Conservation (phyloP, 1,140 invertebrate genomes). For the Zaprionus ghesquierei region DNA sequence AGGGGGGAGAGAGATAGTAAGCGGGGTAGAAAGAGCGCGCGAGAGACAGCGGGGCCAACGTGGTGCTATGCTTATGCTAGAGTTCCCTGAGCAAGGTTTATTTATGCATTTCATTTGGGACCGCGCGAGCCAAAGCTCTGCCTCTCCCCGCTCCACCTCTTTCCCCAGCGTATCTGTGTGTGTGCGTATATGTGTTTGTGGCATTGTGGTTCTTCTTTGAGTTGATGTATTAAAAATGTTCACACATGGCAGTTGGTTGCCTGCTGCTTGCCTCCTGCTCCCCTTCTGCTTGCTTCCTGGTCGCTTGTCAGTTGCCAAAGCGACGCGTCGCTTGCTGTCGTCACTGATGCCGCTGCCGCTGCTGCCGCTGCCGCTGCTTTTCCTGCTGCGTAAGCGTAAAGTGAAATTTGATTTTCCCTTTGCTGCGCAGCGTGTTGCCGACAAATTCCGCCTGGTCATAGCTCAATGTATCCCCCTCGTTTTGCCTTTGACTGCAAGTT, state of each 20-base stretch:
- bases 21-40: background rate
- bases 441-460: background rate
- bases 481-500: constrained; percentile 56
- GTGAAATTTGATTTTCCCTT: constrained; percentile 71
- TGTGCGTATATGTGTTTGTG: constrained; percentile 24
- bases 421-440: background rate
- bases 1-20: background rate
- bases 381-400: constrained; percentile 19
- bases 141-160: background rate
- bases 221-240: constrained; percentile 80
- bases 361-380: constrained; percentile 20
- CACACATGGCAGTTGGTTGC: constrained; percentile 72
- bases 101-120: constrained; percentile 79
- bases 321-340: background rate
- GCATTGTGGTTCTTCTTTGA: constrained; percentile 61
- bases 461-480: background rate
- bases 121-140: constrained; percentile 18
- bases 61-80: constrained; percentile 22
- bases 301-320: constrained; percentile 34
- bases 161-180: background rate
- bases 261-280: background rate
- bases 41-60: constrained; percentile 2
- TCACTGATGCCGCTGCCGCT: background rate
- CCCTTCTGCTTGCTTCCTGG: background rate
- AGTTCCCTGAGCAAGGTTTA: constrained; percentile 61